Conservation (phyloP, 53 echinoderm and acorn worm species). For the Echinometra lucunter region DNA sequence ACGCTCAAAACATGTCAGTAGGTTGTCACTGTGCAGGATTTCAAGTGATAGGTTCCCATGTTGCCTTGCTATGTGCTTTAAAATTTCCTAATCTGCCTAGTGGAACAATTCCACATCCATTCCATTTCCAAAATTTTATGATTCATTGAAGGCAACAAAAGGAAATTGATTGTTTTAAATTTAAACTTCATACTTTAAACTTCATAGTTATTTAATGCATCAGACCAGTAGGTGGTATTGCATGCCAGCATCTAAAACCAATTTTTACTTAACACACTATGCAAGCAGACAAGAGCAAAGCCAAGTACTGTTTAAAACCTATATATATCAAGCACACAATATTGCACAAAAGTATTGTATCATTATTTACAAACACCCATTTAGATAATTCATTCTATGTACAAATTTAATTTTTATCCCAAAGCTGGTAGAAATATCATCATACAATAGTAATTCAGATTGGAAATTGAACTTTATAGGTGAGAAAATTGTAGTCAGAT, state of each 20-base stretch:
- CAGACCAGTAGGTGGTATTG: not conserved
- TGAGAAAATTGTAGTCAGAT: too few species aligned
- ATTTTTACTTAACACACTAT: not conserved
- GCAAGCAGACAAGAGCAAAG: not conserved
- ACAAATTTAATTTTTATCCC: not conserved
- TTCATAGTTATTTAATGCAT: too few species aligned
- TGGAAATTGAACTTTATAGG: too few species aligned
- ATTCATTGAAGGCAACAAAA: not conserved
- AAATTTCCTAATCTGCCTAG: too few species aligned
- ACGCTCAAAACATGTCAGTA: too few species aligned
- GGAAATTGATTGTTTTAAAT: not conserved
- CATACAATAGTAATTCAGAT: too few species aligned
- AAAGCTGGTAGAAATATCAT: not conserved
- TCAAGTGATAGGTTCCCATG: too few species aligned
- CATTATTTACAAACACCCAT: not conserved
- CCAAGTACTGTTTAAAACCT: constrained; percentile 27
- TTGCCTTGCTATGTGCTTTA: too few species aligned
- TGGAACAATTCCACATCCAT: too few species aligned
- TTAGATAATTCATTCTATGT: not conserved
- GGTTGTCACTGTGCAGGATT: too few species aligned
- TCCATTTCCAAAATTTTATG: not conserved
- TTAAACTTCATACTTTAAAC: not conserved
- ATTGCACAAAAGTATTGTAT: constrained; percentile 31
- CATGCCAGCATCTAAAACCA: not conserved
- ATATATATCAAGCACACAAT: not conserved